phyloP scores from a whole-genome alignment of 1,140 invertebrate genomes.

The Nasonia vitripennis region DNA sequence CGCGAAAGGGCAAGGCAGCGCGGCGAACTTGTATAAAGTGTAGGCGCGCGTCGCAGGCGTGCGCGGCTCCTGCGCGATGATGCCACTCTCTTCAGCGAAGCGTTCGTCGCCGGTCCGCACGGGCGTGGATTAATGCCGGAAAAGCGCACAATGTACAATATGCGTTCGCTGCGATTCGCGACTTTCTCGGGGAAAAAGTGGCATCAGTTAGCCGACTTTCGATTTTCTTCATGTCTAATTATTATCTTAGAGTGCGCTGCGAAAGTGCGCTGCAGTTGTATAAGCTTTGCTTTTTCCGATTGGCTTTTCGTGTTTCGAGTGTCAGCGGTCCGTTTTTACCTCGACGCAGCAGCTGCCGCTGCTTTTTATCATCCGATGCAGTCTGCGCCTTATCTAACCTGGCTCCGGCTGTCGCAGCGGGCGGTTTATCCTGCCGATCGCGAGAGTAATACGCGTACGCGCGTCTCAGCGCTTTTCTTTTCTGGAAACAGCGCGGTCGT shows the following conservation, averaged over 20 bases:
- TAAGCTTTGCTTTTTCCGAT: not conserved
- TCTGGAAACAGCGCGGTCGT: not conserved
- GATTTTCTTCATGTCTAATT: slow-evolving; percentile 8
- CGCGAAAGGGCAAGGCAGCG: not conserved
- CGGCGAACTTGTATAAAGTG: not conserved
- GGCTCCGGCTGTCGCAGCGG: not conserved
- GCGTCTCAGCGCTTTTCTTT: not conserved
- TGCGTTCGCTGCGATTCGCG: not conserved
- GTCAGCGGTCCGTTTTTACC: not conserved
- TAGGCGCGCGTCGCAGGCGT: not conserved
- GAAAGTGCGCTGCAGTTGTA: slow-evolving; percentile 19
- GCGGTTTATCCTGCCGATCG: not conserved
- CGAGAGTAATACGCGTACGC: not conserved
- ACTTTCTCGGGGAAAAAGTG: slow-evolving; percentile 4
- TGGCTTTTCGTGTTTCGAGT: not conserved
- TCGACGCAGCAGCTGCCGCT: not conserved
- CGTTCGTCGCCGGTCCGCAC: not conserved
- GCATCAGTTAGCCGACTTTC: not conserved
- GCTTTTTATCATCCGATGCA: not conserved
- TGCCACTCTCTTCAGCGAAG: slow-evolving; percentile 7
- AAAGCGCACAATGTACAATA: not conserved
- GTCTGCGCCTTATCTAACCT: not conserved
- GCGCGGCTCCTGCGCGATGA: not conserved
- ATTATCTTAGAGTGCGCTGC: too few relatives aligned
- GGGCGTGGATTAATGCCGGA: not conserved